A percentile compares a stretch with the other conserved stretches of the same genome.
These are phyloP conservation scores for Prenolepis imparis DNA, from an alignment of 2,888 invertebrate species.

Conservation along the genomic window DNA sequence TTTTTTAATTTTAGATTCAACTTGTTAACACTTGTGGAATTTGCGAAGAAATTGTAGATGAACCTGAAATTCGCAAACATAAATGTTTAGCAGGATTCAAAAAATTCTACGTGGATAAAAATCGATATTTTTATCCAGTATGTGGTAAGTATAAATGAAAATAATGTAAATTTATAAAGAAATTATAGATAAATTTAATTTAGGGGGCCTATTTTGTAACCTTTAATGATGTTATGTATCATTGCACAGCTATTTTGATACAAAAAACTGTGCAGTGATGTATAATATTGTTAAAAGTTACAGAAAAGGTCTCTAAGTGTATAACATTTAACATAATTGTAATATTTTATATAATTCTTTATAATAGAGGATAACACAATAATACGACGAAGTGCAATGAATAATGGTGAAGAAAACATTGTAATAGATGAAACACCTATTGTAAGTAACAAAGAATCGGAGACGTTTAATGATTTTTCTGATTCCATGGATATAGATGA, in stretches of 20 bases:
- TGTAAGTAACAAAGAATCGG: neutral
- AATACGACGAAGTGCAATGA: neutral
- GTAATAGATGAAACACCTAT: neutral
- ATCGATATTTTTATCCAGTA: neutral
- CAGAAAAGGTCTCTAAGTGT: too few relatives aligned
- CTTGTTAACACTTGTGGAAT: neutral
- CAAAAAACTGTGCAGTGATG: too few relatives aligned
- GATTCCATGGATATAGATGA: neutral
- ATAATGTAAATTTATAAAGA: neutral
- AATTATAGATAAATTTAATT: neutral
- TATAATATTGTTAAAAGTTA: too few relatives aligned
- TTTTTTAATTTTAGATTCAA: neutral
- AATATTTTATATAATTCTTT: neutral
- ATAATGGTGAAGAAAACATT: neutral
- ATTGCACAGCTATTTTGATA: too few relatives aligned
- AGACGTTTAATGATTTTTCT: neutral
- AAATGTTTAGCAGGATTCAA: neutral
- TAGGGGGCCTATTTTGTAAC: too few relatives aligned
- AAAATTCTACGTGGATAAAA: neutral
- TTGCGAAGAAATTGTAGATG: neutral
- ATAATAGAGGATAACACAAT: neutral
- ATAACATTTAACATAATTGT: too few relatives aligned
- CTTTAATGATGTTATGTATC: too few relatives aligned
- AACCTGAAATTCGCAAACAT: neutral
- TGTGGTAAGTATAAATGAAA: neutral